Percentiles rank a stretch among this genome's conserved stretches.
Evolutionary conservation across 2,113 vertebrate genomes (phyloP).

Genomic region (Stictonetta naevosa): DNA sequence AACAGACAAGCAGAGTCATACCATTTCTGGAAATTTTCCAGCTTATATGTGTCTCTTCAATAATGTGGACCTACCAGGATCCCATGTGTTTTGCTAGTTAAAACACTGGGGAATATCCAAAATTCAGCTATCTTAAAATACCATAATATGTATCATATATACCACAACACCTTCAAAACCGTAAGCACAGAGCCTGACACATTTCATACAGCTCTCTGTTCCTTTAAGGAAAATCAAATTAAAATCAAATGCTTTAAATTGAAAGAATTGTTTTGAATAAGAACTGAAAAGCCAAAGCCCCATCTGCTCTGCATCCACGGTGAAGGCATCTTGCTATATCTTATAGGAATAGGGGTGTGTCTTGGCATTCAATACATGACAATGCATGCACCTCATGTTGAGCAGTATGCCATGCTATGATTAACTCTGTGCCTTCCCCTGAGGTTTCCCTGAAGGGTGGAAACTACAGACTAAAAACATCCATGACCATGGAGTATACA

Average conservation of each 20-base stretch:
- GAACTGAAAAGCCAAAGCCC: neutral
- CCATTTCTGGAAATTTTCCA: slow-evolving; percentile 13
- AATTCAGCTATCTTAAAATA: neutral
- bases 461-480: neutral
- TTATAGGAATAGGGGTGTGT: neutral
- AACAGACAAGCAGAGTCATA: neutral
- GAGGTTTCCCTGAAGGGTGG: neutral
- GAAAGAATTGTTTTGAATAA: neutral
- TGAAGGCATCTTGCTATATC: neutral
- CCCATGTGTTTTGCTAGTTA: slow-evolving; percentile 31
- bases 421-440: neutral
- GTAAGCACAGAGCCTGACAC: neutral
- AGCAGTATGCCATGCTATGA: neutral
- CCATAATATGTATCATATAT: neutral
- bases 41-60: neutral
- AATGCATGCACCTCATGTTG: neutral
- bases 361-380: neutral
- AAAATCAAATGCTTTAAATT: neutral
- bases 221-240: neutral
- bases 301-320: neutral
- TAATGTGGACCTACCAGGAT: neutral
- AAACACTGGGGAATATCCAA: slow-evolving; percentile 50
- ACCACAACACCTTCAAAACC: neutral
- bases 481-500: neutral
- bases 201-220: neutral